phyloP scores from a whole-genome alignment of 1,140 invertebrate genomes.

The Drosophila gunungcola region DNA sequence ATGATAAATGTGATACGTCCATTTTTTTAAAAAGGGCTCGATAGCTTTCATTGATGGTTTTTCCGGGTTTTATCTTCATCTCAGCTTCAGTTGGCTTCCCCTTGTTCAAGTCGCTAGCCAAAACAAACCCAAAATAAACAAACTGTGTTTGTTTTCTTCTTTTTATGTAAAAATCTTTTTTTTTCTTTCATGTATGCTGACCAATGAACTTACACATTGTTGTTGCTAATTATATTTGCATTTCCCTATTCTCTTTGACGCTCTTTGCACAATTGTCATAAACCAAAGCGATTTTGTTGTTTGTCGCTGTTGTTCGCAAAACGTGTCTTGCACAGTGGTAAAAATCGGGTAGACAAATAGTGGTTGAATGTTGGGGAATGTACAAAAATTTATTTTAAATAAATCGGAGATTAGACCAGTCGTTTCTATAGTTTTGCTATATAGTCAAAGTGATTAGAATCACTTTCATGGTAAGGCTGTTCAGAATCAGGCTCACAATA shows the following conservation, averaged over 20 bases:
- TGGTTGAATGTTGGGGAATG: too few relatives aligned
- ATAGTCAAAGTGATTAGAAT: too few relatives aligned
- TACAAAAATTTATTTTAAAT: too few relatives aligned
- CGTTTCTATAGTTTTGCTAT: too few relatives aligned
- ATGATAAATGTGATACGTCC: too few relatives aligned
- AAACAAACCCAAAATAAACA: constrained; percentile 1
- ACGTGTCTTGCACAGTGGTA: constrained; percentile 25
- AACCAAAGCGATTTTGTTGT: constrained; percentile 37
- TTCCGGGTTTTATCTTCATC: background rate
- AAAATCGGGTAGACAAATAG: too few relatives aligned
- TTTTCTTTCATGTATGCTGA: constrained; percentile 43
- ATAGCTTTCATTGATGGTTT: background rate
- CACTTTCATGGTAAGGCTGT: too few relatives aligned
- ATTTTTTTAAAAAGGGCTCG: too few relatives aligned
- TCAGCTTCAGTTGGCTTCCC: constrained; percentile 4
- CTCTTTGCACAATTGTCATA: constrained; percentile 53
- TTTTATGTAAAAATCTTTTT: background rate
- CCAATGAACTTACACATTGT: constrained; percentile 70
- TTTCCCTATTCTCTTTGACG: constrained; percentile 53
- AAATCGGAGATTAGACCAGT: too few relatives aligned
- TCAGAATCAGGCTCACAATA: too few relatives aligned
- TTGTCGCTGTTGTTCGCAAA: constrained; percentile 16
- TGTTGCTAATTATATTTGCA: constrained; percentile 71
- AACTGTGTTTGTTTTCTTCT: too few relatives aligned
- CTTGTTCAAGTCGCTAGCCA: constrained; percentile 19